Evolutionary conservation across 2,797 vertebrate species (phyloP).

Genomic region (Peromyscus eremicus): DNA sequence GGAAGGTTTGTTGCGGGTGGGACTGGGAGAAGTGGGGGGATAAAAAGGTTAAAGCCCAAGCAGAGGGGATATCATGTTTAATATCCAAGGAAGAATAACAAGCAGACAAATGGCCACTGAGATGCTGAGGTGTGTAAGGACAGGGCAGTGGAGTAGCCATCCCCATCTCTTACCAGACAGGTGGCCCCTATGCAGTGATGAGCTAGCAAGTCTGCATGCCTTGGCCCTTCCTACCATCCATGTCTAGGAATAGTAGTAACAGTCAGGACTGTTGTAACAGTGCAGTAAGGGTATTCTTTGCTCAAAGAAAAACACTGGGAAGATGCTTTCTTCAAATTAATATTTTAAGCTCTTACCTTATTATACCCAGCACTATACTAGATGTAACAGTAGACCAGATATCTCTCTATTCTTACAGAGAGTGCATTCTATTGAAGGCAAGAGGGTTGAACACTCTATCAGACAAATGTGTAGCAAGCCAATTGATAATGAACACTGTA

Average conservation of each 20-base stretch:
- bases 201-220: background rate
- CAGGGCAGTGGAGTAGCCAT: fast-evolving
- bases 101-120: background rate
- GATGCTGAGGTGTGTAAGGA: background rate
- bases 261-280: background rate
- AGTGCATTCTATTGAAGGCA: too few species aligned
- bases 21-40: background rate
- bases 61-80: background rate
- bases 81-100: background rate
- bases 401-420: background rate
- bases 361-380: background rate
- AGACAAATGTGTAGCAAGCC: background rate
- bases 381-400: background rate
- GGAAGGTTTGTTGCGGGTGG: fast-evolving
- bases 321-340: background rate
- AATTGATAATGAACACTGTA: background rate
- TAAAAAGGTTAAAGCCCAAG: background rate
- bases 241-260: background rate
- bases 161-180: background rate
- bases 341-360: background rate
- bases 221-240: background rate
- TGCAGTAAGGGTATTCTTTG: background rate
- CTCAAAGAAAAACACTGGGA: background rate
- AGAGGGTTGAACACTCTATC: background rate
- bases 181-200: fast-evolving